A percentile compares a stretch with the other conserved stretches of the same genome.
Conservation (phyloP, 1,140 invertebrate species). For the Cyphomyrmex costatus region DNA sequence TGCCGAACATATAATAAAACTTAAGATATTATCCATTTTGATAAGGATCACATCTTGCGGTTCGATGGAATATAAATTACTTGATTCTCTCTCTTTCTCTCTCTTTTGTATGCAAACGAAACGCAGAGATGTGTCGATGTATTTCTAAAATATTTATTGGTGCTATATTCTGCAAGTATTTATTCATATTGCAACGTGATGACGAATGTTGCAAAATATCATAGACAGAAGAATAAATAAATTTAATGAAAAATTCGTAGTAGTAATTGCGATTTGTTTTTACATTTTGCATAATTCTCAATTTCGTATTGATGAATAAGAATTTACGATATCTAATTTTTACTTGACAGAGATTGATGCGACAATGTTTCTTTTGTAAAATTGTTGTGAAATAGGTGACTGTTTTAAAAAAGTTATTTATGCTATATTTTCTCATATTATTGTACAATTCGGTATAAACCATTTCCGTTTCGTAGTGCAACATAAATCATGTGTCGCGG, state of each 20-base stretch:
- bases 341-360: constrained; percentile 17
- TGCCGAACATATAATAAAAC: background rate
- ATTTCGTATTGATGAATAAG: background rate
- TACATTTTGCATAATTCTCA: background rate
- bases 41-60: constrained; percentile 1
- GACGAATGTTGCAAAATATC: background rate
- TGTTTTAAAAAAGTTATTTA: constrained; percentile 25
- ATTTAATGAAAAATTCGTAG: background rate
- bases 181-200: background rate
- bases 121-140: background rate
- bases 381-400: background rate
- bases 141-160: constrained; percentile 14
- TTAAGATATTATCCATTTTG: constrained; percentile 22
- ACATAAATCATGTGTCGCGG: background rate
- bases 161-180: constrained; percentile 12
- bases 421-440: constrained; percentile 21
- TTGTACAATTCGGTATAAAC: constrained; percentile 39
- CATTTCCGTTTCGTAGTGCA: background rate
- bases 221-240: background rate
- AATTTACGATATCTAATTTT: constrained; percentile 27
- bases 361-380: constrained; percentile 2
- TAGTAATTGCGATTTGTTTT: background rate
- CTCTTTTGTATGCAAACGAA: background rate
- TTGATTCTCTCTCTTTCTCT: too few relatives aligned
- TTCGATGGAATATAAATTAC: constrained; percentile 44